Evolutionary conservation across 2,888 invertebrate species (phyloP).

Genomic region (Gibbula magus): DNA sequence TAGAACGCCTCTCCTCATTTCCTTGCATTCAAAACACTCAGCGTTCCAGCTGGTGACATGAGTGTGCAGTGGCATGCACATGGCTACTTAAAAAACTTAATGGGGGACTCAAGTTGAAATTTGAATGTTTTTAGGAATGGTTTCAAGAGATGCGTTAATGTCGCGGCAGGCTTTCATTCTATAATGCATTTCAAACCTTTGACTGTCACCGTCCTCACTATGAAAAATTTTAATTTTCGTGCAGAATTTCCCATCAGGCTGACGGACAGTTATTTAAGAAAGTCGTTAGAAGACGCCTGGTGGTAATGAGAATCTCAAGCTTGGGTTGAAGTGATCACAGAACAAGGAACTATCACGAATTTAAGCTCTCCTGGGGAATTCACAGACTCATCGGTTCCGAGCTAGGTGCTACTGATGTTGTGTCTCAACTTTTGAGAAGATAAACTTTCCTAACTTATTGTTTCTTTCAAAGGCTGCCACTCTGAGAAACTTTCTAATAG

Average conservation of each 20-base stretch:
- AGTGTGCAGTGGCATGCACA: slow-evolving; percentile 2
- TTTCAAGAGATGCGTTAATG: neutral
- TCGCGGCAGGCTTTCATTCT: neutral
- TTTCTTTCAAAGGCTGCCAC: no score
- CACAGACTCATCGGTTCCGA: no score
- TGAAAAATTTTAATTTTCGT: neutral
- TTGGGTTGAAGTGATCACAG: neutral
- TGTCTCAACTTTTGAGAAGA: no score
- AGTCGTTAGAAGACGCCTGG: neutral
- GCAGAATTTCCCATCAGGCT: neutral
- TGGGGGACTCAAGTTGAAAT: neutral
- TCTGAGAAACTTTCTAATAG: no score
- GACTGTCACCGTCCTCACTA: no score
- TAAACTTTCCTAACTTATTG: no score
- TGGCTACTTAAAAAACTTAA: slow-evolving; percentile 2
- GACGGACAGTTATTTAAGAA: neutral
- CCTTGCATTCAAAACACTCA: neutral
- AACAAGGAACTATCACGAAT: no score
- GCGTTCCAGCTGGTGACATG: neutral
- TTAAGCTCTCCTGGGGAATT: no score
- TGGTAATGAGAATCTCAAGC: neutral
- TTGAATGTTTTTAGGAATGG: neutral
- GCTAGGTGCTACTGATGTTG: no score
- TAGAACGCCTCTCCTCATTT: no score
- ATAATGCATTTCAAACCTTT: no score